A percentile compares a stretch with the other conserved stretches of the same genome.
Conservation (phyloP, 2,888 invertebrate genomes). For the Sinhomidia bicolor region DNA sequence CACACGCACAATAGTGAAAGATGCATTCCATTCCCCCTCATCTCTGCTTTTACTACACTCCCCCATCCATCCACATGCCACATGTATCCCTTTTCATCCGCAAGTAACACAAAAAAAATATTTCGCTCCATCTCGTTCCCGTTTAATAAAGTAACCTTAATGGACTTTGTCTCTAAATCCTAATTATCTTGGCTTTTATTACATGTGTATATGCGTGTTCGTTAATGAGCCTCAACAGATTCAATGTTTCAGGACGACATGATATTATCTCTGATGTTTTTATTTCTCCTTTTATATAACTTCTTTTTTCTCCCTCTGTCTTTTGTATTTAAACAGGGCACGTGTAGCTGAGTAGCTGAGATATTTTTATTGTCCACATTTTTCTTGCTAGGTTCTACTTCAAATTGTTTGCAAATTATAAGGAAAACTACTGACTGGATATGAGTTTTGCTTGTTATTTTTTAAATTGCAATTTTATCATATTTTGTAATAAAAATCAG, state of each 20-base stretch:
- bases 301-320: no score
- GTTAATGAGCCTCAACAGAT: slow-evolving; percentile 63
- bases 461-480: no score
- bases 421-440: no score
- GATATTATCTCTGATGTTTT: slow-evolving; percentile 9
- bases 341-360: no score
- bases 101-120: slow-evolving; percentile 46
- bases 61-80: slow-evolving; percentile 25
- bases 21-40: slow-evolving; percentile 23
- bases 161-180: slow-evolving; percentile 77
- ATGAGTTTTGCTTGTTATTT: no score
- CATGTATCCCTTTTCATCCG: slow-evolving; percentile 2
- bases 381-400: no score
- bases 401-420: no score
- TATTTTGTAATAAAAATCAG: no score
- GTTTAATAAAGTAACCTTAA: slow-evolving; percentile 74
- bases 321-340: no score
- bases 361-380: no score
- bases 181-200: slow-evolving; percentile 76
- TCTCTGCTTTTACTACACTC: slow-evolving; percentile 11
- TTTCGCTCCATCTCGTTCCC: slow-evolving; percentile 39
- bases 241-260: slow-evolving; percentile 26
- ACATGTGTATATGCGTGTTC: slow-evolving; percentile 66
- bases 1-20: background rate
- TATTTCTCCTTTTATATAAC: background rate